phyloP scores from a whole-genome alignment of 1,140 invertebrate species.

The Drosophila paulistorum region DNA sequence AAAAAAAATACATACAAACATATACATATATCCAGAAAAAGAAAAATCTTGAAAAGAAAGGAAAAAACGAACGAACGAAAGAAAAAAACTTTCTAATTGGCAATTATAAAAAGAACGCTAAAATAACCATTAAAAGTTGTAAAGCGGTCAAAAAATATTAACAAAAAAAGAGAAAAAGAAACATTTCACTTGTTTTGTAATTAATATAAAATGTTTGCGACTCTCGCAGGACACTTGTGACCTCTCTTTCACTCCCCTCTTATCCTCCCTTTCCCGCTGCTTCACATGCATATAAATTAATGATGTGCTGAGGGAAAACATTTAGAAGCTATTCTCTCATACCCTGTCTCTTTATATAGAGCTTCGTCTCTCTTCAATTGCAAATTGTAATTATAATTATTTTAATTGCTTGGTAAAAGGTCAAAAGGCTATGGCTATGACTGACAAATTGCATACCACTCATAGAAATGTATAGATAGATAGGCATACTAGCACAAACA shows the following conservation, averaged over 20 bases:
- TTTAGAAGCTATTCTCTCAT: slow-evolving; percentile 16
- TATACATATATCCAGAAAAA: not conserved
- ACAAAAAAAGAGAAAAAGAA: not conserved
- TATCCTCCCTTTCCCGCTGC: not conserved
- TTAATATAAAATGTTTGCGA: slow-evolving; percentile 19
- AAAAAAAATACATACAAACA: not conserved
- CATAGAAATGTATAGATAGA: slow-evolving; percentile 3
- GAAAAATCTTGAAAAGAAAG: slow-evolving; percentile 32
- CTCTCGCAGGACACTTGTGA: slow-evolving; percentile 10
- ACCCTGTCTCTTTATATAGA: not conserved
- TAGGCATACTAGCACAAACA: not conserved
- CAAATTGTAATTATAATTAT: slow-evolving; percentile 71
- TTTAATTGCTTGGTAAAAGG: slow-evolving; percentile 69
- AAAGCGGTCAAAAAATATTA: slow-evolving; percentile 21
- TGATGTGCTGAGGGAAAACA: slow-evolving; percentile 55
- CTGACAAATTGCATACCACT: slow-evolving; percentile 12
- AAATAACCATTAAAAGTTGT: slow-evolving; percentile 31
- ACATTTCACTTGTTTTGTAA: slow-evolving; percentile 8
- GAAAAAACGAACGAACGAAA: slow-evolving; percentile 15
- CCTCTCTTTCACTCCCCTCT: not conserved
- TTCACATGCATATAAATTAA: slow-evolving; percentile 55
- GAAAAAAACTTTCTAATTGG: slow-evolving; percentile 69
- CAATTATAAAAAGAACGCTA: slow-evolving; percentile 71
- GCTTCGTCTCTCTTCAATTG: slow-evolving; percentile 49
- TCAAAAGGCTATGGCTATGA: slow-evolving; percentile 27